Base-by-base conservation (phyloP, 2,113 vertebrate genomes). In the Cyanoderma ruficeps region DNA sequence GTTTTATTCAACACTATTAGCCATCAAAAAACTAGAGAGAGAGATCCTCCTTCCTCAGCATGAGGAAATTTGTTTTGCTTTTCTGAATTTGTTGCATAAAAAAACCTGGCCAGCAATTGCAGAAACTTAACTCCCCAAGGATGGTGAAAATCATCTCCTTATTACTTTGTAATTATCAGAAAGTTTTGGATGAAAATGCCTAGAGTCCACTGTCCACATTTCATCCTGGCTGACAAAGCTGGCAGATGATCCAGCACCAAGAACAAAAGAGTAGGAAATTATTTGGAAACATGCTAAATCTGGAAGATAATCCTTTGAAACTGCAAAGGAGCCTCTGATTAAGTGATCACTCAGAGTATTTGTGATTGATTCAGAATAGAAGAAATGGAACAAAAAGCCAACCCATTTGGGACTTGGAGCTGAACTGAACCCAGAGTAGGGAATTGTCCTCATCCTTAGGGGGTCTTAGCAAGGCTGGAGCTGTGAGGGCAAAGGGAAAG, bases 101-200 rank as follows among this genome's bases (percentile, higher is more conserved):
- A 93, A 96, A 92, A 20, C 41, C 68, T 95, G 83, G 85, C 91
- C 68, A 94, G 55, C 61, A 83, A 81, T 7, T 89, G 77, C 80
- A 96, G 90, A 87, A 95, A 49, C 47, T 44, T 70, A 71, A 79
- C 10, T 95, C 96, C 94, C 97, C 31, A 76, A 93, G 95, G 96
- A 96, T 41, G 27, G 68, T 49, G 52, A 94, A 94, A 96, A 90
- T 96, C 16, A 59, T 83, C 89, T 88, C 90, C 86, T 97, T 97
- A 94, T 93, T 96, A 71, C 91, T 97, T 94, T 70, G 85, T 91
- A 97, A 97, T 97, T 96, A 97, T 93, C 93, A 64, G 81, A 88
- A 96, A 88, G 68, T 91, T 96, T 92, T 97, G 95, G 97, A 97
- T 90, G 53, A 67, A 92, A 94, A 83, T 33, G 75, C n/a, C 30